Conservation (phyloP, 2,888 invertebrate genomes). For the Cinara cedri region DNA sequence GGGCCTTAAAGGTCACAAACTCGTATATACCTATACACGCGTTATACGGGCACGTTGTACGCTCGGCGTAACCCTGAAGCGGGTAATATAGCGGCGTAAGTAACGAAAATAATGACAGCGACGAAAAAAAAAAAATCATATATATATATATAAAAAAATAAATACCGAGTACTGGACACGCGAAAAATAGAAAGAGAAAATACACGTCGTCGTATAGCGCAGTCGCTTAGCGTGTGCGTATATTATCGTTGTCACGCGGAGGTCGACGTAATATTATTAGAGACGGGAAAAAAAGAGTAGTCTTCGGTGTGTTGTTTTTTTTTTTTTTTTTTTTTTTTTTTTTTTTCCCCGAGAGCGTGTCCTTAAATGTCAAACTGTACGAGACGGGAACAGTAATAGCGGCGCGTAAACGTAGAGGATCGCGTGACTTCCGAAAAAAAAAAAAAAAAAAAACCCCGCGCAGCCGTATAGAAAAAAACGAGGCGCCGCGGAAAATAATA, state of each 20-base stretch:
- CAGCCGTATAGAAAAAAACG: not conserved
- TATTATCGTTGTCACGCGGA: not conserved
- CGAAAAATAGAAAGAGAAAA: slow-evolving; percentile 14
- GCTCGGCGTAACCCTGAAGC: not conserved
- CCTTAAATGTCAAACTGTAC: slow-evolving; percentile 38
- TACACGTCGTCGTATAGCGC: not conserved
- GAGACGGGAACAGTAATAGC: not conserved
- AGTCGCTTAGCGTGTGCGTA: too few species aligned
- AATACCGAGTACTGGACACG: slow-evolving; percentile 14
- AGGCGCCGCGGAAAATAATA: not conserved
- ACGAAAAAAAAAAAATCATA: slow-evolving; percentile 10
- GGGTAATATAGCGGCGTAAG: not conserved
- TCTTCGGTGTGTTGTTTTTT: not conserved
- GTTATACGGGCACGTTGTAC: too few species aligned
- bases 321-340: not conserved
- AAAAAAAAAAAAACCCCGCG: not conserved
- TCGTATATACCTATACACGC: too few species aligned
- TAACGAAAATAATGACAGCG: slow-evolving; percentile 48
- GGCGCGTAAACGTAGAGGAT: not conserved
- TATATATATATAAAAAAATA: not conserved
- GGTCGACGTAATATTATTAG: not conserved
- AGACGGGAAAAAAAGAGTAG: not conserved
- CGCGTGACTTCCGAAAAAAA: slow-evolving; percentile 28
- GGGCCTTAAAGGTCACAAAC: slow-evolving; percentile 41
- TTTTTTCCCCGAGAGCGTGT: slow-evolving; percentile 16